Conservation (phyloP, 2,888 invertebrate genomes). For the Zhuqinia jingwanae region DNA sequence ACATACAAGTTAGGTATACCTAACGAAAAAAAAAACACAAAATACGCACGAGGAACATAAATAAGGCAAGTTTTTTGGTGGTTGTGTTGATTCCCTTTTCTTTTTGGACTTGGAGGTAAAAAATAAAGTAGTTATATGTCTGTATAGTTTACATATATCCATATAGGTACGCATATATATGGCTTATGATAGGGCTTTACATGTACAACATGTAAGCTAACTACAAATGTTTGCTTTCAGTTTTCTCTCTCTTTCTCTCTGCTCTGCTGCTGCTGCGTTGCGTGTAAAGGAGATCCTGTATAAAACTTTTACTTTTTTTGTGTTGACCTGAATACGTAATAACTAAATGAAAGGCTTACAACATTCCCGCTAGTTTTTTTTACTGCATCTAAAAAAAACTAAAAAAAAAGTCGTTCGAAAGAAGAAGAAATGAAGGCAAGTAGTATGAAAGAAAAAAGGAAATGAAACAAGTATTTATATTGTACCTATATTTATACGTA, state of each 20-base stretch:
- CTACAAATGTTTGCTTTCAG: background rate
- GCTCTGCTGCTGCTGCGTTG: background rate
- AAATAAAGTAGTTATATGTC: no score
- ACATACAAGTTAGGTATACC: no score
- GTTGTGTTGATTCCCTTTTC: no score
- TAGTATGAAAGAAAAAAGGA: background rate
- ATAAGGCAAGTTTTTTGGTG: no score
- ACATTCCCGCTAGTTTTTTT: slow-evolving; percentile 14
- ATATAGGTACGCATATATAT: background rate
- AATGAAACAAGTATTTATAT: background rate
- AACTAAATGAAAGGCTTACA: slow-evolving; percentile 47
- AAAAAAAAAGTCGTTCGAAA: background rate
- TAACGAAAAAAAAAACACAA: no score
- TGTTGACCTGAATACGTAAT: slow-evolving; percentile 46
- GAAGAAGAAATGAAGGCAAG: background rate
- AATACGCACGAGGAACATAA: no score
- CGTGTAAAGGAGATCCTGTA: slow-evolving; percentile 26
- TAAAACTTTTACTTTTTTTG: slow-evolving; percentile 29
- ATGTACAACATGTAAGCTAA: no score
- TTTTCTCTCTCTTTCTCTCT: no score
- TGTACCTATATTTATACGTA: no score
- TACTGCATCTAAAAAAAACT: slow-evolving; percentile 21
- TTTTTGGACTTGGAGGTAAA: no score
- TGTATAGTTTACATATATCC: no score
- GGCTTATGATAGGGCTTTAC: slow-evolving; percentile 8